phyloP scores from a whole-genome alignment of 1,140 invertebrate genomes.

The Cotesia vestalis region DNA sequence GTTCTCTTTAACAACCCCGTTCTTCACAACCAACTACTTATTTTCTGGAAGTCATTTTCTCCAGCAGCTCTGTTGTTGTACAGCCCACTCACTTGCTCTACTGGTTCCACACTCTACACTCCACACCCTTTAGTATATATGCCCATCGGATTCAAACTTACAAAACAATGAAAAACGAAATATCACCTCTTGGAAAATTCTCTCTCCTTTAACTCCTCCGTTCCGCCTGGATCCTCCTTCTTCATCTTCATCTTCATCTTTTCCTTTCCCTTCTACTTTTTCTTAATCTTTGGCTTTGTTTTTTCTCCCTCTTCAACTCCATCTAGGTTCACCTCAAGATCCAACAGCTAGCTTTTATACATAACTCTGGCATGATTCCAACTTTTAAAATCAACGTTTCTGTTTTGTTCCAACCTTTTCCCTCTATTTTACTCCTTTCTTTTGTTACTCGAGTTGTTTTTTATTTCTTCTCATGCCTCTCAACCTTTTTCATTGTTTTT shows the following conservation, averaged over 20 bases:
- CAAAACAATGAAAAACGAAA: conserved; percentile 32
- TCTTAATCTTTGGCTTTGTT: conserved; percentile 1
- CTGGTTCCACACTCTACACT: background rate
- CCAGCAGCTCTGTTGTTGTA: conserved; percentile 15
- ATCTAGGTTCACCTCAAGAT: conserved; percentile 2
- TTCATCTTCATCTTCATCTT: background rate
- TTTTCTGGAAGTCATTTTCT: conserved; percentile 28
- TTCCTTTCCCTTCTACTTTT: too few relatives aligned
- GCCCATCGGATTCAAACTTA: conserved; percentile 20
- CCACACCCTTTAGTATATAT: conserved; percentile 3
- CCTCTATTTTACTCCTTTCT: conserved; percentile 26
- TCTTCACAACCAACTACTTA: conserved; percentile 22
- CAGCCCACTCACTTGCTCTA: background rate
- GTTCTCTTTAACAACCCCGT: conserved; percentile 12
- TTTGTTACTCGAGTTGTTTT: conserved; percentile 4
- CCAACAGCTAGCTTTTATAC: conserved; percentile 33
- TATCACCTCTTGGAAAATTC: conserved; percentile 10
- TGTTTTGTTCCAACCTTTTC: conserved; percentile 26
- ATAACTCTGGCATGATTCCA: conserved; percentile 41
- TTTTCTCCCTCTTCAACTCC: too few relatives aligned
- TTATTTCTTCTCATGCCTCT: background rate
- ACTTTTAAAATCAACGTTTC: conserved; percentile 34
- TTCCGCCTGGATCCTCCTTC: background rate
- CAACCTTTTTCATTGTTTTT: too few relatives aligned
- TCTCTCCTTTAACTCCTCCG: conserved; percentile 6